phyloP scores from a whole-genome alignment of 2,797 vertebrate species.

The Psittacula echo region DNA sequence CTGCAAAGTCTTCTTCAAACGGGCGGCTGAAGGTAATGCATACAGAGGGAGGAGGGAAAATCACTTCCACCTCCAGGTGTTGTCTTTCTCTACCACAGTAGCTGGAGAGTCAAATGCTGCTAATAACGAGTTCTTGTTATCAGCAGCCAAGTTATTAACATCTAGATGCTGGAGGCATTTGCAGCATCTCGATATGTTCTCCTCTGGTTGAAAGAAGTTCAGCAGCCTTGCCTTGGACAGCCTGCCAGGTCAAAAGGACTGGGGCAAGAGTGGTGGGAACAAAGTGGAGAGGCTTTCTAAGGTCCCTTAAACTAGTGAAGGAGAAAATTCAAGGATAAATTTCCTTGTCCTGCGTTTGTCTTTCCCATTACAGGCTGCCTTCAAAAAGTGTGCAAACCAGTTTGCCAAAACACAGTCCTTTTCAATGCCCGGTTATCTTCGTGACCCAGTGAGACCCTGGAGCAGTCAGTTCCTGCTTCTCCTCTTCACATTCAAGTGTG shows the following conservation, averaged over 20 bases:
- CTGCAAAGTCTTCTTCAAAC: conserved; percentile 99
- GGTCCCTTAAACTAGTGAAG: background rate
- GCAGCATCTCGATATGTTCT: background rate
- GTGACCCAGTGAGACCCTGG: background rate
- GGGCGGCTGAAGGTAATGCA: conserved; percentile 95
- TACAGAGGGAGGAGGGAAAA: background rate
- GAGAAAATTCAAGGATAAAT: background rate
- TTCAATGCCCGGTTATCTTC: background rate
- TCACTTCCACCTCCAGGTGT: background rate
- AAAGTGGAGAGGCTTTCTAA: background rate
- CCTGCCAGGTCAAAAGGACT: background rate
- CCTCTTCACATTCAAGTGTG: background rate
- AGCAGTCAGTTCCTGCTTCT: background rate
- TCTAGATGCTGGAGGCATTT: background rate
- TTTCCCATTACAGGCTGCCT: background rate
- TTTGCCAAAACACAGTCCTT: background rate
- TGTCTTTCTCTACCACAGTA: background rate
- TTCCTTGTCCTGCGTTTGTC: background rate
- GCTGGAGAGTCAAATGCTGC: too few relatives aligned
- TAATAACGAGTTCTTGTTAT: background rate
- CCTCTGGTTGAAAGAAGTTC: background rate
- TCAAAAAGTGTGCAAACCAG: background rate
- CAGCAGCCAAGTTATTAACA: background rate
- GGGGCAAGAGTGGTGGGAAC: background rate
- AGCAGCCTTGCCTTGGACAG: background rate